Conservation (phyloP, 1,140 invertebrate species). For the Trichonephila clavata region DNA sequence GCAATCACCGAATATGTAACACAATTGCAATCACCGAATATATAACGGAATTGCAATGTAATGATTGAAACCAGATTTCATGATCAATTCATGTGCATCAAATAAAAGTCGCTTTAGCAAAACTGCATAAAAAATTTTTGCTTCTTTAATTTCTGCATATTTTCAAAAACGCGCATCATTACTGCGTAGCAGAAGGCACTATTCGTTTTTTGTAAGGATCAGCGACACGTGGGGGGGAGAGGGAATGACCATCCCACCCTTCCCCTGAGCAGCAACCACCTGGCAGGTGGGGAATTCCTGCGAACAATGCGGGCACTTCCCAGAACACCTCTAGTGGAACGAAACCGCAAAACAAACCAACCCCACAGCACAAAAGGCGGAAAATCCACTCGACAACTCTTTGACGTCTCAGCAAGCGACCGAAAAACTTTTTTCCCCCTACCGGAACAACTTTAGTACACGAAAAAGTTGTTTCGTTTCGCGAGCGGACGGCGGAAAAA, state of each 20-base stretch:
- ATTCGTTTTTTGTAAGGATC: not conserved
- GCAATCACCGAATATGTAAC: too few relatives aligned
- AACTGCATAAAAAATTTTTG: too few relatives aligned
- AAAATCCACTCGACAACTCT: not conserved
- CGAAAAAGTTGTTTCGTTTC: too few relatives aligned
- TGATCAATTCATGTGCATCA: too few relatives aligned
- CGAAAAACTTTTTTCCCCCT: not conserved
- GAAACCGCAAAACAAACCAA: slow-evolving; percentile 33
- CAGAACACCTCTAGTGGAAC: slow-evolving; percentile 7
- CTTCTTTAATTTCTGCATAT: too few relatives aligned
- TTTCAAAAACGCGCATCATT: not conserved
- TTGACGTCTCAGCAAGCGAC: not conserved
- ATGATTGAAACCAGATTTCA: too few relatives aligned
- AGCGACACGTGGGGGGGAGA: not conserved
- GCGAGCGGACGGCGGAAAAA: too few relatives aligned
- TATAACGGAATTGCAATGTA: too few relatives aligned
- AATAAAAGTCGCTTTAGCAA: too few relatives aligned
- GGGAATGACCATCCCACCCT: not conserved
- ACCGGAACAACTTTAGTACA: too few relatives aligned
- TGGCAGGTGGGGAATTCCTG: not conserved
- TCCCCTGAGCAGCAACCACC: not conserved
- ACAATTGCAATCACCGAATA: too few relatives aligned
- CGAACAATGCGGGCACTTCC: slow-evolving; percentile 10
- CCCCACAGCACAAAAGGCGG: slow-evolving; percentile 14
- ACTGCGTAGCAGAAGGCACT: not conserved